Evolutionary conservation across 2,888 invertebrate species (phyloP), one percentile per base, ranked within the genome.

Genomic region (Ochropleura leucogaster): DNA sequence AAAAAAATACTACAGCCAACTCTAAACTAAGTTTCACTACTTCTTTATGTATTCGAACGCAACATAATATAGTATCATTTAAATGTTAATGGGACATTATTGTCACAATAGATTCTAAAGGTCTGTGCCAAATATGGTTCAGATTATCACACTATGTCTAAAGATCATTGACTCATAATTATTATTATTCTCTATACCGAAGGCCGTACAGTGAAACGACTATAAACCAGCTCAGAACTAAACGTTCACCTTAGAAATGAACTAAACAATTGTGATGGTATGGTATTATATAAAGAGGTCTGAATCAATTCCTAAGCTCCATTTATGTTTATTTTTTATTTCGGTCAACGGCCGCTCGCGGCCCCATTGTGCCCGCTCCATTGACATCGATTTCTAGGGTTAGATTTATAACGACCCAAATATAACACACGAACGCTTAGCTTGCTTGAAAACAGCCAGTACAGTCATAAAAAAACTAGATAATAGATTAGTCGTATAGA

Each of bases 341-440:
- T 93, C 94, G 95, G 95, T 96, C 95, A 95, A 95, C 92, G 95
- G 91, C 95, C 95, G 94, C 85, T 83, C 84, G 82, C 92, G 91
- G 91, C 91, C 92, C 91, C 91, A 93, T 93, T 93, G 92, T 93
- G 88, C 85, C 79, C 91, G 92, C 89, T 94, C 94, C 92, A 94
- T 94, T 95, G 94, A 95, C 94, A 94, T 93, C 93, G 88, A 93
- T 94, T 89, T 89, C 90, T 93, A 92, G 94, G 94, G 94, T 94
- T 93, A 93, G 92, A 92, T 91, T 92, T 91, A 89, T 92, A 88
- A 90, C 64, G 57, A 59, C 87, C 89, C 84, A 83, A 85, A 79
- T 83, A 77, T 62, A 80, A 68, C 67, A 66, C 68, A 82, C 66
- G 49, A 68, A 67, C 46, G n/a, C n/a, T 70, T 71, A 72, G 68